Conservation (phyloP, 2,113 vertebrate species). For the Sprattus sprattus region DNA sequence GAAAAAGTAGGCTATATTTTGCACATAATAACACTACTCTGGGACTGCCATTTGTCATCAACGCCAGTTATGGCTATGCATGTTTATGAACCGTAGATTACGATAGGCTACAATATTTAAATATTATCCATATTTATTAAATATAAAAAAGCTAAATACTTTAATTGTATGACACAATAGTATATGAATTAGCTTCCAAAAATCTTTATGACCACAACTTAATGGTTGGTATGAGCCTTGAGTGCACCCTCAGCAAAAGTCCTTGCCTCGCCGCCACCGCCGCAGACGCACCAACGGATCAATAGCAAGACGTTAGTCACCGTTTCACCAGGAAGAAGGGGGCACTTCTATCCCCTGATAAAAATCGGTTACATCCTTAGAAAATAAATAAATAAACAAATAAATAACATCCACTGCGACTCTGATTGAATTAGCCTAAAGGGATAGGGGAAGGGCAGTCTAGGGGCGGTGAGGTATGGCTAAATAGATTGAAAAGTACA, state of each 20-base stretch:
- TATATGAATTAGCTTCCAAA: not conserved
- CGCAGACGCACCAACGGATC: slow-evolving; percentile 61
- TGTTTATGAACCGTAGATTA: too few species aligned
- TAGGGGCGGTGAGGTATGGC: slow-evolving; percentile 64
- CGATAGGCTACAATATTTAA: too few species aligned
- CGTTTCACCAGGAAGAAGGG: slow-evolving; percentile 68
- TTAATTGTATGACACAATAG: not conserved
- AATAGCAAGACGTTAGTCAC: slow-evolving; percentile 68
- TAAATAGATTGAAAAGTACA: slow-evolving; percentile 69
- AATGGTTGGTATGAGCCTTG: not conserved
- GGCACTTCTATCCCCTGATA: slow-evolving; percentile 61
- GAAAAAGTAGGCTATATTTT: not conserved
- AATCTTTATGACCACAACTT: not conserved
- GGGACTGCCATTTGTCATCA: not conserved
- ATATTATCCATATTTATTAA: too few species aligned
- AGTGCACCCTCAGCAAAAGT: slow-evolving; percentile 16
- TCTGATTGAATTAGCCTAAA: slow-evolving; percentile 72
- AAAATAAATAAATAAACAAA: slow-evolving; percentile 78
- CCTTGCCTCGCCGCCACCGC: slow-evolving; percentile 45
- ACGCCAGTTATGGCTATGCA: not conserved
- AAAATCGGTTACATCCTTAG: slow-evolving; percentile 67
- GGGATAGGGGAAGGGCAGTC: slow-evolving; percentile 61
- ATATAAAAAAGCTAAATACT: too few species aligned
- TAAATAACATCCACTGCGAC: slow-evolving; percentile 72
- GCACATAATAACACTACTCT: not conserved